Conservation (phyloP, 2,888 invertebrate genomes). For the Nomada fabriciana region DNA sequence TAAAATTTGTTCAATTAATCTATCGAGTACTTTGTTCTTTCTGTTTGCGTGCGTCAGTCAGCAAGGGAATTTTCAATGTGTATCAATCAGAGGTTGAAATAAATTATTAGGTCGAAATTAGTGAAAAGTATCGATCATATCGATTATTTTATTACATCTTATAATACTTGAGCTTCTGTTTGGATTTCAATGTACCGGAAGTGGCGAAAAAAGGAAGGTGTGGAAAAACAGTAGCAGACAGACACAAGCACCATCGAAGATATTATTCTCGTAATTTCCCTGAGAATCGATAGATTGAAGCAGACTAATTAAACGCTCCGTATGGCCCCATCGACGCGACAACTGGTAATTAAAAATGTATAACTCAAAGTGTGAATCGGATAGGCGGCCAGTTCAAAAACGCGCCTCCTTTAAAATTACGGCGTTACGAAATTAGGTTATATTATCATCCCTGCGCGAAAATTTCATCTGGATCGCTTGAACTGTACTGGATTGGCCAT, state of each 20-base stretch:
- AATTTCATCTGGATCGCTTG: neutral
- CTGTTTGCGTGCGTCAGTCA: no score
- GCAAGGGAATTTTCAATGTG: no score
- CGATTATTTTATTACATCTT: neutral
- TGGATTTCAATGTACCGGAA: neutral
- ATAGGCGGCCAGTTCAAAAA: neutral
- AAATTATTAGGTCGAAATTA: no score
- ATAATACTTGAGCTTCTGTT: no score
- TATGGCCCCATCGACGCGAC: neutral
- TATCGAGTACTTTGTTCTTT: no score
- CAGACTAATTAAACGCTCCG: constrained; percentile 40
- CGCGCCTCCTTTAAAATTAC: constrained; percentile 28
- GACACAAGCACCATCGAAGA: constrained; percentile 10
- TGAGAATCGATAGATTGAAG: constrained; percentile 23
- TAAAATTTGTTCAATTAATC: no score
- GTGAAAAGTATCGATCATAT: neutral
- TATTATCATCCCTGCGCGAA: neutral
- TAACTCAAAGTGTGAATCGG: neutral
- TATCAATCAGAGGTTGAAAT: no score
- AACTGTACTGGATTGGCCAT: neutral
- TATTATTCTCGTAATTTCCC: constrained; percentile 35
- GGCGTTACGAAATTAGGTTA: constrained; percentile 34
- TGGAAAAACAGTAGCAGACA: neutral
- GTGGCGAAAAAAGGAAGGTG: neutral
- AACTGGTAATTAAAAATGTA: constrained; percentile 46